Evolutionary conservation across 1,140 invertebrate species (phyloP).

Genomic region (Drosophila persimilis): DNA sequence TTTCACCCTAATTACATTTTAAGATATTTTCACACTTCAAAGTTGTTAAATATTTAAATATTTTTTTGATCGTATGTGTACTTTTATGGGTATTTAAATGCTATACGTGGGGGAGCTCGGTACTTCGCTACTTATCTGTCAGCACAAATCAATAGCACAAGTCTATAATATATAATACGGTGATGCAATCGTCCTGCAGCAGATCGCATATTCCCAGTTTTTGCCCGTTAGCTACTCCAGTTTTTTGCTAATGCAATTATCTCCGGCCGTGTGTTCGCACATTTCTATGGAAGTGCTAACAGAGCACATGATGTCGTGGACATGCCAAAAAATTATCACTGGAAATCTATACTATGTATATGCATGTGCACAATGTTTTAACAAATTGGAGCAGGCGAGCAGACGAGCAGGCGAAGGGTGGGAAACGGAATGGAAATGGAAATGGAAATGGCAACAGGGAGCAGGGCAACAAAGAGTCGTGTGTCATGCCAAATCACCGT

Average conservation of each 20-base stretch:
- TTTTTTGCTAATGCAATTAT: constrained; percentile 4
- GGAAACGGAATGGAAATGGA: too few relatives aligned
- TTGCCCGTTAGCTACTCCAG: constrained; percentile 7
- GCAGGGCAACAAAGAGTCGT: constrained; percentile 21
- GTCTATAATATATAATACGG: too few relatives aligned
- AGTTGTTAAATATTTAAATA: too few relatives aligned
- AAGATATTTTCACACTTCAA: too few relatives aligned
- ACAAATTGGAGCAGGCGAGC: constrained; percentile 15
- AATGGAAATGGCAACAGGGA: background rate
- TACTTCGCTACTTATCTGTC: too few relatives aligned
- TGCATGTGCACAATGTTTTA: constrained; percentile 18
- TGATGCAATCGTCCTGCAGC: too few relatives aligned
- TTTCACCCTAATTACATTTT: too few relatives aligned
- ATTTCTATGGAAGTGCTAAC: constrained; percentile 3
- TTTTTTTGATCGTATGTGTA: too few relatives aligned
- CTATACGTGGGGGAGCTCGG: too few relatives aligned
- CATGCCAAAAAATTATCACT: constrained; percentile 30
- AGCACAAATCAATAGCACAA: too few relatives aligned
- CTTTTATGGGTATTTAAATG: too few relatives aligned
- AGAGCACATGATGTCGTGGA: too few relatives aligned
- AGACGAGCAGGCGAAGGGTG: background rate
- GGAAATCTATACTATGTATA: constrained; percentile 10
- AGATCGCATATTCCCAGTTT: background rate
- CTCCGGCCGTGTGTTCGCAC: constrained; percentile 12
- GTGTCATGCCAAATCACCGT: constrained; percentile 34